Conservation (phyloP, 2,113 vertebrate species). For the Nothoprocta pentlandii region DNA sequence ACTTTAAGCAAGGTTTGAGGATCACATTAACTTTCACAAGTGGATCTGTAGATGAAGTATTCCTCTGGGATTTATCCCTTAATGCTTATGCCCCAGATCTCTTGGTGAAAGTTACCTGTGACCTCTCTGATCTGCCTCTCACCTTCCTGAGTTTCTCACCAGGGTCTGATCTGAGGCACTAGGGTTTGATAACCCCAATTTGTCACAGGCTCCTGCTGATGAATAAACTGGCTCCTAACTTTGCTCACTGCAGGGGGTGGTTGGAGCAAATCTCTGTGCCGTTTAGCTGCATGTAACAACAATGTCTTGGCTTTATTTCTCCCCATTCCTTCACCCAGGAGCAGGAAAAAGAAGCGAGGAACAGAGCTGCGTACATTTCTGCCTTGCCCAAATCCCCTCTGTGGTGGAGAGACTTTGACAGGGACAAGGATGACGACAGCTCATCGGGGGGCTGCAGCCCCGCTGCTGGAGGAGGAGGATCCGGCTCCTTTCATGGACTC, state of each 20-base stretch:
- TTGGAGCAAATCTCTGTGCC: rapidly evolving
- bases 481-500: constrained; percentile 77
- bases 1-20: not conserved
- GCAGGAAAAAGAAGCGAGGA: constrained; percentile 84
- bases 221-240: not conserved
- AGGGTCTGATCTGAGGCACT: no score
- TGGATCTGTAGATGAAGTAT: not conserved
- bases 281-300: not conserved
- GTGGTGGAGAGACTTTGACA: constrained; percentile 83
- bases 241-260: not conserved
- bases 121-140: no score
- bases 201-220: not conserved
- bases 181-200: not conserved
- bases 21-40: not conserved
- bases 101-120: no score
- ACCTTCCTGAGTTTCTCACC: no score
- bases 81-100: no score
- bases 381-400: constrained; percentile 75
- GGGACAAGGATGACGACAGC: constrained; percentile 80
- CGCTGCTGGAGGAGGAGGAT: constrained; percentile 53
- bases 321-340: constrained; percentile 68
- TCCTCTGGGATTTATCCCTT: not conserved
- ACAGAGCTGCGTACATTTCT: constrained; percentile 79
- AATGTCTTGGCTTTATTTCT: not conserved
- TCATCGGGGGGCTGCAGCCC: constrained; percentile 78